phyloP scores from a whole-genome alignment of 2,888 invertebrate genomes.

The Cheilosia soror region DNA sequence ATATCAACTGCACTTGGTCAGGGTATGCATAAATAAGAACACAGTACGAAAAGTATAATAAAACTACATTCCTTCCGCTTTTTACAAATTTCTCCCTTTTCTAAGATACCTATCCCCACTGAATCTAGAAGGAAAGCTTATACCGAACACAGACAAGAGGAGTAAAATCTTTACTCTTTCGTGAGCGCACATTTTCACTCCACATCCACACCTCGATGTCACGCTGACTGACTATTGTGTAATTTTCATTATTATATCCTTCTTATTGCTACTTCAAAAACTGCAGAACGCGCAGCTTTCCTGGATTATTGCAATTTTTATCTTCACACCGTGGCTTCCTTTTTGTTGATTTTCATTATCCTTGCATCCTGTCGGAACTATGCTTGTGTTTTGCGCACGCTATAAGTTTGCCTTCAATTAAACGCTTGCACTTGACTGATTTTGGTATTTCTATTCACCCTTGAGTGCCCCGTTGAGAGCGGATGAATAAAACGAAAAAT shows the following conservation, averaged over 20 bases:
- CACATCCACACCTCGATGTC: constrained; percentile 8
- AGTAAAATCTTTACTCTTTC: constrained; percentile 4
- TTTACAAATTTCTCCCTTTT: constrained; percentile 17
- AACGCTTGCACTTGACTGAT: constrained; percentile 55
- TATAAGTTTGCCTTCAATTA: constrained; percentile 55
- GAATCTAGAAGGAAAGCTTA: constrained; percentile 2
- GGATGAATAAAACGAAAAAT: constrained; percentile 3
- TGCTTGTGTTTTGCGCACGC: constrained; percentile 1
- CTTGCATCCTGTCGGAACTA: constrained; percentile 5
- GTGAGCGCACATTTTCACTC: neutral
- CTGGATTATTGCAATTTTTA: constrained; percentile 48
- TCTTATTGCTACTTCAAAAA: constrained; percentile 22
- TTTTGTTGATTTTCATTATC: constrained; percentile 55
- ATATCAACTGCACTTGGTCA: constrained; percentile 6
- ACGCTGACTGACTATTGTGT: constrained; percentile 44
- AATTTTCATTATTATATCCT: constrained; percentile 59
- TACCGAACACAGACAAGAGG: neutral
- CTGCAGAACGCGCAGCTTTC: constrained; percentile 37
- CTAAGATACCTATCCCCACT: neutral
- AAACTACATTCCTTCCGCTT: constrained; percentile 29
- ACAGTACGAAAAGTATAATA: neutral
- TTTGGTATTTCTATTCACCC: constrained; percentile 10
- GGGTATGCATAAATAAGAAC: neutral
- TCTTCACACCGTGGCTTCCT: constrained; percentile 7
- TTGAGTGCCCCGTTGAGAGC: neutral